Base-by-base conservation (phyloP, 2,888 invertebrate genomes). In the Ennomos quercinarius region DNA sequence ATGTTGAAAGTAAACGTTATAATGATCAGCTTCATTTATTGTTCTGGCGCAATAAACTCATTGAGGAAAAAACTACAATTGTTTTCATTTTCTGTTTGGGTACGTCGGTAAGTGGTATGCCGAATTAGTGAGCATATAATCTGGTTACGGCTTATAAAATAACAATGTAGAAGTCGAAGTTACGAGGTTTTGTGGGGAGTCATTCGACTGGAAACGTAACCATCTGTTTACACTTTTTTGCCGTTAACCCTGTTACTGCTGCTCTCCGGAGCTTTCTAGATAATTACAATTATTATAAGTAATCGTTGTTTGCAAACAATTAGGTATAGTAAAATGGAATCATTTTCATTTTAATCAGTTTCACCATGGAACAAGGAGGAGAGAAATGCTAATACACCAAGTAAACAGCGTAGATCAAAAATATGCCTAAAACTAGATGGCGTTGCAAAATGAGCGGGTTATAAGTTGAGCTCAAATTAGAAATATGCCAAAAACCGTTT, bases 1-100 rank as follows among this genome's bases (percentile, higher is more conserved):
- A 91, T 93, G 93, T 93, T 93, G 92, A 93, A 91, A 93, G 89
- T 93, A 91, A 91, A 87, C 89, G 92, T 93, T 91, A 87, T 87
- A 77, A 87, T 89, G 91, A 91, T 89, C 90, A 85, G 92, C 91
- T 91, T 91, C 91, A 91, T 89, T 90, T 90, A 90, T 89, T 91
- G 91, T 92, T 91, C 91, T 90, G 89, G 81, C 89, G 90, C 88
- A 92, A 91, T 92, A 92, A 92, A 92, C 83, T 86, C 89, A 90
- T 87, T 91, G 89, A 91, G 81, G 84, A 89, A 89, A 78, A 83
- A 84, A 84, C 60, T 74, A 77, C 71, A 58, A 77, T 89, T 87
- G 87, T 87, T 91, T 90, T 91, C 85, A 85, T 91, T 89, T 27
- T 86, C 72, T 72, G 63, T 58, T 63, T 57, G 50, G 52, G 44